Conservation (phyloP, 2,113 vertebrate species). For the Proteles cristata region DNA sequence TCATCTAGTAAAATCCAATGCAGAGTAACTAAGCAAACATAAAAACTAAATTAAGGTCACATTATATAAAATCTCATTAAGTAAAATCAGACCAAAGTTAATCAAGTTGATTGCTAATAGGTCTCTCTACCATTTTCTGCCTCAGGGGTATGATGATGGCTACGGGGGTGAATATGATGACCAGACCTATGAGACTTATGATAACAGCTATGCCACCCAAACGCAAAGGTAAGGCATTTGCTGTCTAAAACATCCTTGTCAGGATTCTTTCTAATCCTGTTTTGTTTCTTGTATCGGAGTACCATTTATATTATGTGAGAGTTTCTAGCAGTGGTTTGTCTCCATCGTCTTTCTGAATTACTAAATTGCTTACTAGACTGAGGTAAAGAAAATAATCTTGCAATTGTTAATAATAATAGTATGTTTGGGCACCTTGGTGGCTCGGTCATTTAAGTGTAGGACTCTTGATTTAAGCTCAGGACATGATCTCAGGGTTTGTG, state of each 20-base stretch:
- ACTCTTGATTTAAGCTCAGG: no score
- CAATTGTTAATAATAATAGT: background rate
- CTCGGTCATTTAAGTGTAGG: no score
- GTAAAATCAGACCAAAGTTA: background rate
- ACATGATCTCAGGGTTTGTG: no score
- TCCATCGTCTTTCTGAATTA: background rate
- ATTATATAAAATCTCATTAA: background rate
- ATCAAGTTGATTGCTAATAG: slow-evolving; percentile 1
- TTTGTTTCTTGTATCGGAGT: slow-evolving; percentile 27
- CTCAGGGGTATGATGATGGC: slow-evolving; percentile 95
- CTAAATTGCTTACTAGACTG: background rate
- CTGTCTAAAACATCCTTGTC: background rate
- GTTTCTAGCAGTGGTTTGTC: slow-evolving; percentile 49
- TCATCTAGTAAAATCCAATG: background rate
- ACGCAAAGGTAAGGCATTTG: slow-evolving; percentile 92
- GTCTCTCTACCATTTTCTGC: slow-evolving; percentile 39
- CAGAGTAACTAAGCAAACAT: background rate
- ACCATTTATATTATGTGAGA: background rate
- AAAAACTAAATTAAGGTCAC: slow-evolving; percentile 12
- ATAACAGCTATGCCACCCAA: slow-evolving; percentile 93
- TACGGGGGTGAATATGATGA: slow-evolving; percentile 97
- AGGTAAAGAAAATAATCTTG: background rate
- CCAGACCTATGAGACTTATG: slow-evolving; percentile 94
- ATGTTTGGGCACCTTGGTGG: background rate
- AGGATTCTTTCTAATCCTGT: background rate